Evolutionary conservation across 2,888 invertebrate species (phyloP), one percentile per base, ranked within the genome.

Genomic region (Agonopterix subpropinquella): DNA sequence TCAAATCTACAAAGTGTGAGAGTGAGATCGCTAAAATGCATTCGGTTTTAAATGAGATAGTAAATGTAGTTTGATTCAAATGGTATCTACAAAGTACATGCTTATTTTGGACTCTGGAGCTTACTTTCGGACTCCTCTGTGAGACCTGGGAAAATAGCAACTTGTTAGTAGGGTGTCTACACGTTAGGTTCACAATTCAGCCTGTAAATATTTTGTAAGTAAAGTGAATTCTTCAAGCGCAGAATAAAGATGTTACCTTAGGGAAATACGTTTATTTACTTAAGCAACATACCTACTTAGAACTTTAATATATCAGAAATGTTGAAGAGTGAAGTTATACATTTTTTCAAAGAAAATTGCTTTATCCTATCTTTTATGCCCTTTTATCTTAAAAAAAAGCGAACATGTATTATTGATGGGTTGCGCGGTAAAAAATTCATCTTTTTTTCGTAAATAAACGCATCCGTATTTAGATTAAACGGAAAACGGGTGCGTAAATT

Each of bases 41-140:
- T n/a, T 42, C 42, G 11, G 42, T 42, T 11, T 42, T 11, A 13
- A 11, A 13, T 42, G 42, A 42, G 36, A 15, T 37, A 13, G 36
- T 11, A 36, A 42, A 47, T 47, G 47, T 28, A 43, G 47, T 5
- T 28, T 28, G 28, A 47, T 50, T 46, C 52, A 46, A 47, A 56
- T 53, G 51, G 45, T 48, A 37, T 48, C 36, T 52, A 51, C 51
- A 60, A 42, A 64, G 59, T 61, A 66, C 86, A 86, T 86, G 86
- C 85, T 76, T 67, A 74, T 59, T 73, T 70, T 56, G 55, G 61
- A 65, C 53, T 65, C 60, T 69, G 64, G 58, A 59, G 75, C 87
- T 88, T 88, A 88, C 87, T 88, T 83, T 88, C 87, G 68, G 87
- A 84, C 84, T 83, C 73, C 79, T 67, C 75, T 69, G 87, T 87